Percentiles rank a stretch among this genome's conserved stretches.
Evolutionary conservation across 2,797 vertebrate species (phyloP).

Genomic region (Poeciliopsis paucimaculata): DNA sequence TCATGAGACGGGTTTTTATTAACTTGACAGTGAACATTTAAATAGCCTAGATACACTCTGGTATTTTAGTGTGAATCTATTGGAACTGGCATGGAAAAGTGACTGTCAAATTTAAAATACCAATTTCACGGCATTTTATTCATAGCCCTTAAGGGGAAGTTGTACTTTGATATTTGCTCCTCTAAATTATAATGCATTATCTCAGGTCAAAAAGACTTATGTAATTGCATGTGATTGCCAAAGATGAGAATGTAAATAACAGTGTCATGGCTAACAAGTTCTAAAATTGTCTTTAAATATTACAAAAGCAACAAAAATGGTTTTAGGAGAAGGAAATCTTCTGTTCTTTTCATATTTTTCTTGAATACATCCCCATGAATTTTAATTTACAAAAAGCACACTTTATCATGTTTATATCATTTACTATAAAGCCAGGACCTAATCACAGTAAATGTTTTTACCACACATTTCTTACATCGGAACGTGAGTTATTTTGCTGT

Average conservation of each 20-base stretch:
- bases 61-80: background rate
- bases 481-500: background rate
- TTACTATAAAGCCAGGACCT: background rate
- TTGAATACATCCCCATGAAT: background rate
- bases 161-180: background rate
- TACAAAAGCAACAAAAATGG: background rate
- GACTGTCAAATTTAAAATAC: background rate
- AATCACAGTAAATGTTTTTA: background rate
- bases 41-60: background rate
- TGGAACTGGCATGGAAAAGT: background rate
- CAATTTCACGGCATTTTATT: background rate
- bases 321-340: background rate
- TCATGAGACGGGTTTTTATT: background rate
- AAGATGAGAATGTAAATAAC: background rate
- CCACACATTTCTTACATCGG: background rate
- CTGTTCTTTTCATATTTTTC: background rate
- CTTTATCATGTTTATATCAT: background rate
- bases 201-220: background rate
- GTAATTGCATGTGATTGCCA: background rate
- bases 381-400: background rate
- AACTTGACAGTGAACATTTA: slow-evolving; percentile 4
- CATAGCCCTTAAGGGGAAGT: background rate
- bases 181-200: background rate
- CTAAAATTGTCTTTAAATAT: background rate
- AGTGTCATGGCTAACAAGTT: background rate